Evolutionary conservation across 2,797 vertebrate genomes (phyloP), one percentile per base, ranked within the genome.

Genomic region (Columba guinea): DNA sequence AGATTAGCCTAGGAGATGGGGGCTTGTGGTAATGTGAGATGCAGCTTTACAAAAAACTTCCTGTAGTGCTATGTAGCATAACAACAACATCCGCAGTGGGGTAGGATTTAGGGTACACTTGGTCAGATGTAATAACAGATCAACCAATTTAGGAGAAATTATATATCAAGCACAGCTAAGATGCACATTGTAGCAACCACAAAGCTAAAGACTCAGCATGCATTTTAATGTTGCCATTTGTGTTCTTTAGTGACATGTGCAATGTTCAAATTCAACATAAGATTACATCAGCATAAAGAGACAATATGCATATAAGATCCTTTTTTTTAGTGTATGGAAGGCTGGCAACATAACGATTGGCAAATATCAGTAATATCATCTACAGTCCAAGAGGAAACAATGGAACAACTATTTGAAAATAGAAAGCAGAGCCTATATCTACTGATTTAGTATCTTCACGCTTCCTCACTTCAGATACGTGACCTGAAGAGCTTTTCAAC

Each of bases 91-190:
- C 20, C 15, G 32, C 46, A 35, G 35, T 7, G 26, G 13, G 28
- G n/a, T 22, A 56, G n/a, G 30, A 34, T 56, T 89, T 79, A 51
- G 17, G 48, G 48, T 62, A 55, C 14, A 7, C n/a, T 75, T 70
- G 19, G 16, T 60, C 68, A 79, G 30, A 39, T 51, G 32, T 27
- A 82, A 68, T 70, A 55, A 79, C 58, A 83, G 28, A 60, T 64
- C 32, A 74, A n/a, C 4, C 0, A 0, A 3, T 44, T 44, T 10
- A 68, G 37, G 5, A 82, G 62, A 12, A 44, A 20, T 13, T 9
- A 11, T 48, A 76, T 52, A 71, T 70, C 58, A 84, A 49, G 30
- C 15, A 35, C 41, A 84, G n/a, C 28, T 65, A 49, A 16, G 39
- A 53, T n/a, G 19, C 51, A 23, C 32, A 13, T 8, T 13, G 18